Evolutionary conservation across 1,140 invertebrate species (phyloP).

Genomic region (Drosophila busckii): DNA sequence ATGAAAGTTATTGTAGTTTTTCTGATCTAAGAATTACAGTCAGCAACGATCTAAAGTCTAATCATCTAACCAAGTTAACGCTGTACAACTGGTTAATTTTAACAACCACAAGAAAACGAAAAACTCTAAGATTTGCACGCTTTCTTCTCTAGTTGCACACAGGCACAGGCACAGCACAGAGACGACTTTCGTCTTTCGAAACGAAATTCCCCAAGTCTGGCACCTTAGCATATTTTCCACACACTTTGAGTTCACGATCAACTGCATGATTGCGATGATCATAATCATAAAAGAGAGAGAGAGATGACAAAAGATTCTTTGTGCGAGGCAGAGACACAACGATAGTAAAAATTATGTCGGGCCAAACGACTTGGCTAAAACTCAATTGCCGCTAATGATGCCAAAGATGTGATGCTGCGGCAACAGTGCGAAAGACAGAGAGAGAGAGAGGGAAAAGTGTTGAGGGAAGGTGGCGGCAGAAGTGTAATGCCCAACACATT

Average conservation of each 20-base stretch:
- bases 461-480: background rate
- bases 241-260: conserved; percentile 66
- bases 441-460: background rate
- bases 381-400: conserved; percentile 65
- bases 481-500: conserved; percentile 20
- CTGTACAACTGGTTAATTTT: no score
- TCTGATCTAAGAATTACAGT: no score
- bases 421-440: conserved; percentile 4
- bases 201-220: conserved; percentile 24
- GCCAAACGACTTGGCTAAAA: conserved; percentile 29
- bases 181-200: conserved; percentile 36
- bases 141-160: conserved; percentile 55
- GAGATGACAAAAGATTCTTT: conserved; percentile 1
- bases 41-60: no score
- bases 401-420: conserved; percentile 52
- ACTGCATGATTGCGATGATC: conserved; percentile 4
- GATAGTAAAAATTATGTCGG: conserved; percentile 27
- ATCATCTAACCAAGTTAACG: no score
- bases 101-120: no score
- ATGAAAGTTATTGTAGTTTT: no score
- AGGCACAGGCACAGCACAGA: conserved; percentile 10
- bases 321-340: background rate
- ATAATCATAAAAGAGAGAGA: conserved; percentile 16
- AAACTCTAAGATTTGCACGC: conserved; percentile 69
- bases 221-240: conserved; percentile 65